Base-by-base conservation (phyloP, 1,140 invertebrate genomes). In the Latrodectus geometricus region DNA sequence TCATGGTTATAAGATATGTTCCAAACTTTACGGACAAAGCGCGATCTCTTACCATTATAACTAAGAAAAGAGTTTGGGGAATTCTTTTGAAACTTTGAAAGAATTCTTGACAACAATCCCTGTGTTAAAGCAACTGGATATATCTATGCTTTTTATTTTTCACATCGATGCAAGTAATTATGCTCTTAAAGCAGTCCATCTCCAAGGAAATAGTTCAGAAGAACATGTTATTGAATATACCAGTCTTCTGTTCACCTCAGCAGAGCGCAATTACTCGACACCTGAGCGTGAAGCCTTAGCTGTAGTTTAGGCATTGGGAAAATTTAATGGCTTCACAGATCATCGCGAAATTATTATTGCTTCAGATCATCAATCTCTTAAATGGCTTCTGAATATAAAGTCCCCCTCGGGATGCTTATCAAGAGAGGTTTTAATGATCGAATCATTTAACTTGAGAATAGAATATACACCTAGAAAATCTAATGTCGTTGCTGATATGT, bases 301-400 rank as follows among this genome's bases (percentile, higher is more conserved):
- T n/a, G n/a, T n/a, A n/a, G n/a, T n/a, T n/a, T n/a, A n/a, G n/a
- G n/a, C n/a, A n/a, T n/a, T n/a, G n/a, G n/a, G n/a, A n/a, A n/a
- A n/a, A n/a, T n/a, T 87, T 54, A 5, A 49, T 21, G 17, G 56
- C 8, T 87, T 65, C n/a, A 9, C 21, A 12, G 72, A 87, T 52
- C 12, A 17, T n/a, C 65, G 14, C 11, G 87, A 93, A 80, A 52
- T 93, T n/a, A n/a, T n/a, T n/a, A n/a, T n/a, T n/a, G n/a, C n/a
- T n/a, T n/a, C n/a, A n/a, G n/a, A n/a, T n/a, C n/a, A n/a, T n/a
- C n/a, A n/a, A n/a, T n/a, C n/a, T n/a, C n/a, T n/a, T n/a, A n/a
- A n/a, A n/a, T n/a, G 91, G 91, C 88, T 93, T 5, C 88, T 90
- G 54, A 54, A 0, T 11, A 20, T 82, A 4, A 72, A 52, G 48